Evolutionary conservation across 2,888 invertebrate genomes (phyloP), one percentile per base, ranked within the genome.

Genomic region (Syritta pipiens): DNA sequence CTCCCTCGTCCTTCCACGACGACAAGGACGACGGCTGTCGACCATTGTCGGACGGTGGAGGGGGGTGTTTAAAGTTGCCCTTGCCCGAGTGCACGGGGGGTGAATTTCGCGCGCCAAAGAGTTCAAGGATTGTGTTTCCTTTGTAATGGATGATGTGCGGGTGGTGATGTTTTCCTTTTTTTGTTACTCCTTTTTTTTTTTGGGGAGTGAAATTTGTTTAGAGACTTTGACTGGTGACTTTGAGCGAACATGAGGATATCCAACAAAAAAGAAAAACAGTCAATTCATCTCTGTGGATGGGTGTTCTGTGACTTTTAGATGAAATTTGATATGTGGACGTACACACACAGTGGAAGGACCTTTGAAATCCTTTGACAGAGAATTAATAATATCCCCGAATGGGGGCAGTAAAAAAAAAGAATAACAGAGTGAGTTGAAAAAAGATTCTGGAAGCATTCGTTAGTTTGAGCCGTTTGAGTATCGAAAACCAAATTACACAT

Each of bases 141-240:
- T 79, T 67, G 60, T 79, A 62, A 79, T 62, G 55, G 74, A 79
- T 79, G 77, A 67, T 65, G 60, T 40, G 37, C 28, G 57, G 57
- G 49, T 76, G 71, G 40, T 57, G 49, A 40, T 51, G 37, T 22
- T 32, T 42, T 67, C 48, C 19, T 30, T 10, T 59, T 30, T 19
- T 44, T 19, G 42, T 44, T 68, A 22, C 19, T 22, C 10, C 6
- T 37, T 37, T 37, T 37, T 35, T 35, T 46, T 49, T 49, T 63
- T 30, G 17, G 3, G 9, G 5, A 10, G 17, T 6, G 7, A 35
- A 71, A 44, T 40, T 40, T 55, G 44, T 49, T 57, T 57, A 42
- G 60, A 74, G 32, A 19, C 19, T 32, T n/a, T n/a, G n/a, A n/a
- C 72, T 48, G 53, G 37, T 48, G 68, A 49, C 74, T 62, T 74